Evolutionary conservation across 1,140 invertebrate genomes (phyloP).

Genomic region (Drosophila serrata): DNA sequence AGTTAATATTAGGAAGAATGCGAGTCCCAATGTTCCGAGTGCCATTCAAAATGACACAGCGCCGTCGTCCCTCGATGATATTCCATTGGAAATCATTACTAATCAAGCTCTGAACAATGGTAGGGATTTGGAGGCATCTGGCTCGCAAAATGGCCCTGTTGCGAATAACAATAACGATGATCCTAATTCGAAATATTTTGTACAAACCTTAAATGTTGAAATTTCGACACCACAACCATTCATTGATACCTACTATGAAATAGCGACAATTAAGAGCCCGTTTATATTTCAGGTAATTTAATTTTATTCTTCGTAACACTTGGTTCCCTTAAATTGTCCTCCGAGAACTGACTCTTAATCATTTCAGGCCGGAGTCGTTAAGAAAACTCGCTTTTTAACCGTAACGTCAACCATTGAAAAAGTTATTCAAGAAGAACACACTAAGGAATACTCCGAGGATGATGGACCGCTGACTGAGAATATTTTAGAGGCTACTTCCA

Average conservation of each 20-base stretch:
- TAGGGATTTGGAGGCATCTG: slow-evolving; percentile 89
- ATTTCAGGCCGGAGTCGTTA: slow-evolving; percentile 92
- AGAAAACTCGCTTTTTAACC: slow-evolving; percentile 94
- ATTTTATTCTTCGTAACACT: not conserved
- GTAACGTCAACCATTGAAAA: slow-evolving; percentile 93
- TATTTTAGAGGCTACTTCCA: slow-evolving; percentile 92
- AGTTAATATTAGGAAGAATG: slow-evolving; percentile 90
- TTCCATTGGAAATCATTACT: slow-evolving; percentile 34
- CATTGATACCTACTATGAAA: slow-evolving; percentile 93
- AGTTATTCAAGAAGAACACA: slow-evolving; percentile 88
- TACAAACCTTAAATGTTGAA: slow-evolving; percentile 93
- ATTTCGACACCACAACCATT: slow-evolving; percentile 94
- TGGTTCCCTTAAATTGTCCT: not conserved
- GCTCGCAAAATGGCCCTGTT: slow-evolving; percentile 88
- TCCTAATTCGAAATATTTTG: slow-evolving; percentile 87
- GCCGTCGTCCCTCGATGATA: slow-evolving; percentile 32
- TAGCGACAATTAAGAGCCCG: slow-evolving; percentile 95
- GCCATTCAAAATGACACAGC: slow-evolving; percentile 31
- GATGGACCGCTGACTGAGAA: slow-evolving; percentile 94
- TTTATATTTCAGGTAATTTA: slow-evolving; percentile 92
- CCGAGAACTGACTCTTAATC: not conserved
- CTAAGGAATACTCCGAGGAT: slow-evolving; percentile 85
- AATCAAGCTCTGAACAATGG: slow-evolving; percentile 50
- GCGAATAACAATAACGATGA: slow-evolving; percentile 86
- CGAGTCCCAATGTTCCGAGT: slow-evolving; percentile 31